A percentile compares a stretch with the other conserved stretches of the same genome.
Evolutionary conservation across 2,113 vertebrate species (phyloP).

Genomic region (Coryphaenoides rupestris): DNA sequence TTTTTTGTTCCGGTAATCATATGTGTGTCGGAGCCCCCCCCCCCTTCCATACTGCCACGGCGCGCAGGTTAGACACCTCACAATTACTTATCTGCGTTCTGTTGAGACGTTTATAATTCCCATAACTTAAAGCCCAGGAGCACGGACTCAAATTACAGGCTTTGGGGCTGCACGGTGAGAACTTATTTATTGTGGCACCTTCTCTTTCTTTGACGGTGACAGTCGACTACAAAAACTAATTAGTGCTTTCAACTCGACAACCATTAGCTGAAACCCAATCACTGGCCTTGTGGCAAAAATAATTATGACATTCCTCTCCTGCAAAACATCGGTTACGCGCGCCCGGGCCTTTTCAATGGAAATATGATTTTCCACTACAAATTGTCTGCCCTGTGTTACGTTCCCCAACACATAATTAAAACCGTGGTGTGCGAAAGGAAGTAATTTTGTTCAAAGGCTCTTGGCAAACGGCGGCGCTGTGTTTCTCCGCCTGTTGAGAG

Average conservation of each 20-base stretch:
- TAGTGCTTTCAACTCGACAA: conserved; percentile 83
- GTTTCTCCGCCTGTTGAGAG: conserved; percentile 77
- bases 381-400: conserved; percentile 90
- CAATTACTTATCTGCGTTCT: conserved; percentile 81
- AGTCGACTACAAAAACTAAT: conserved; percentile 86
- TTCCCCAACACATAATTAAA: conserved; percentile 93
- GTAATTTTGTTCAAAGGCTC: conserved; percentile 91
- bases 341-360: conserved; percentile 81
- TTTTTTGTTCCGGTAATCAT: conserved; percentile 68
- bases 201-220: conserved; percentile 77
- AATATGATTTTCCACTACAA: conserved; percentile 95
- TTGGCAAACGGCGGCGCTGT: conserved; percentile 79
- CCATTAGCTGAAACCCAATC: conserved; percentile 84
- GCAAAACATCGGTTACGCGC: conserved; percentile 90
- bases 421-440: conserved; percentile 86
- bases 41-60: conserved; percentile 57
- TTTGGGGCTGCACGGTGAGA: conserved; percentile 77
- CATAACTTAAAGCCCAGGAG: conserved; percentile 78
- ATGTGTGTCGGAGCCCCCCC: conserved; percentile 67
- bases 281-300: conserved; percentile 75
- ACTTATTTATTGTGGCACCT: conserved; percentile 86
- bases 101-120: conserved; percentile 81
- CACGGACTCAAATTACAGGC: conserved; percentile 87
- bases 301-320: conserved; percentile 87
- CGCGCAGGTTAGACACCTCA: conserved; percentile 71